Evolutionary conservation across 2,113 vertebrate genomes (phyloP), one percentile per base, ranked within the genome.

Genomic region (Bos taurus): DNA sequence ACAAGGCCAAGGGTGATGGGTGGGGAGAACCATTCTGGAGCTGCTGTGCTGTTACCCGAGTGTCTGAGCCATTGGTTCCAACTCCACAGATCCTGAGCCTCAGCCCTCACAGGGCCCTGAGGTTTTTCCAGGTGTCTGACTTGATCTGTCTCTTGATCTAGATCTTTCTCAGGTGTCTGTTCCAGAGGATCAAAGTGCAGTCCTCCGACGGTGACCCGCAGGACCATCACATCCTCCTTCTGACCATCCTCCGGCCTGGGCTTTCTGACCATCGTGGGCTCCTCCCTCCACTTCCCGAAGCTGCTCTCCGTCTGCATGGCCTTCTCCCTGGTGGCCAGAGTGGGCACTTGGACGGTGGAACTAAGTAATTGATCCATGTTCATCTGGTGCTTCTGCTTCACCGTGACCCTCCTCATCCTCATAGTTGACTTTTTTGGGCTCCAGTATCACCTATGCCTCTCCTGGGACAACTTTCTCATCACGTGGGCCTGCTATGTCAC

Each of bases 281-380:
- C 0, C 40, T 77, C 25, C 71, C 23, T 77, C 71, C 23, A 6
- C 40, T 43, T 40, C 23, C 43, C 99, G 2, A 99, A 99, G 77
- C 91, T 99, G 90, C 19, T 77, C 12, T 77, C 23, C 40, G 0
- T 26, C 71, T 77, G 71, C 71, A 0, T 77, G 23, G 36, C 2
- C 6, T 46, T 26, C 71, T 43, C 25, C 36, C 40, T 26, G 40
- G 40, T 77, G 71, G 71, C 71, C 71, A 77, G 71, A 40, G 12
- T 13, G 23, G 23, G 40, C 40, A 14, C 23, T 40, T 77, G 71
- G 11, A 43, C 0, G 0, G 40, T 26, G 12, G 23, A 23, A 3
- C 36, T 14, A 26, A 40, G 71, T 67, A 21, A 36, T 1, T 74
- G 40, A 6, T 43, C 36, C 36, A 23, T 77, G 36, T 77, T 77